Evolutionary conservation across 2,888 invertebrate genomes (phyloP), one percentile per base, ranked within the genome.

Genomic region (Acrobasis suavella): DNA sequence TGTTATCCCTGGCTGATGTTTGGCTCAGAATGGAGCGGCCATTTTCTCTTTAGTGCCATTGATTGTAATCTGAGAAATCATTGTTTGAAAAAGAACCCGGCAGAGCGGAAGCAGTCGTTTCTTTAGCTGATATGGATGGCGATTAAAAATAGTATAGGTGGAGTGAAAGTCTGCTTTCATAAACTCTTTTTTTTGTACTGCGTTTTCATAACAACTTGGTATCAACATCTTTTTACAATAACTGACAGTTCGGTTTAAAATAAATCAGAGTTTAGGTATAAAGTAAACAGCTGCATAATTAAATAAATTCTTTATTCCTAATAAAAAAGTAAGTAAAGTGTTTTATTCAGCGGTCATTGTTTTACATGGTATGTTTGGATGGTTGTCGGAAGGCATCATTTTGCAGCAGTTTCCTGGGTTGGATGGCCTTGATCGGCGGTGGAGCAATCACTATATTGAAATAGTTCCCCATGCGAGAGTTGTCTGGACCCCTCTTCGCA

Each of bases 391-490:
- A 83, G 10, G 62, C 69, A 14, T 85, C 85, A 39, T 72, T 80
- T 50, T 81, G 77, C 32, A 89, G 37, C 58, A 86, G 69, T 74
- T 91, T 91, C 59, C 91, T 80, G 1, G 91, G 89, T 62, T 89
- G 90, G 12, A 91, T 64, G 3, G 91, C 81, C 70, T 89, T 89
- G 51, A 91, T 89, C 1, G 90, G 91, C 1, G 91, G 91, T 1
- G 91, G 91, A 0, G 91, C 91, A 55, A 92, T 92, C 39, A 92
- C 91, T 22, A 91, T 91, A 67, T 91, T 91, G 68, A 91, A 92
- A 70, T 91, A 92, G 75, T 92, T 92, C 12, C 91, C 91, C 91
- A 91, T 89, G 64, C 91, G 77, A 2, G 91, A 87, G 0, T 87
- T 74, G 56, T 91, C 91, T 0, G 82, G 73, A 8, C 77, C 75